Conservation (phyloP, 2,113 vertebrate species). For the Chitala chitala region DNA sequence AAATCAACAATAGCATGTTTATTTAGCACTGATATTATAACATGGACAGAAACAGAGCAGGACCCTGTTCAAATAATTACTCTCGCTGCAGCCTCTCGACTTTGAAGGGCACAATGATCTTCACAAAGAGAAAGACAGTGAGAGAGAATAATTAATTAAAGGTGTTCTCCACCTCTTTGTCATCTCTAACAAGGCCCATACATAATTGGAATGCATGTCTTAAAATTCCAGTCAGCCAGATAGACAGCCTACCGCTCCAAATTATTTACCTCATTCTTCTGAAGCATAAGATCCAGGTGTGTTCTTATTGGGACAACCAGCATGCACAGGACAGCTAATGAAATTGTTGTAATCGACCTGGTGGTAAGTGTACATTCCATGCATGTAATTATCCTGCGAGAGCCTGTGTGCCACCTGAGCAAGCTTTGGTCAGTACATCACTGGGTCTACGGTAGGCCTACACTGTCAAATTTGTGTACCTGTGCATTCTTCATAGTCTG, state of each 20-base stretch:
- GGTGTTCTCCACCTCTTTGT: conserved; percentile 22
- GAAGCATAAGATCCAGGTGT: conserved; percentile 24
- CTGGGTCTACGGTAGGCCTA: no score
- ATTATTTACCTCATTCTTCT: conserved; percentile 18
- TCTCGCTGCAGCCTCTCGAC: conserved; percentile 2
- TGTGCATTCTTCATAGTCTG: no score
- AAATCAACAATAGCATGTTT: not conserved
- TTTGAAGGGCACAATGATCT: conserved; percentile 35
- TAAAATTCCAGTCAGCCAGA: conserved; percentile 41
- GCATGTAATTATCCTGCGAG: no score
- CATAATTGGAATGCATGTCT: conserved; percentile 47
- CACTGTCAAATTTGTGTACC: no score
- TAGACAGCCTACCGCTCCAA: conserved; percentile 36
- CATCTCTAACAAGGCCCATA: conserved; percentile 35
- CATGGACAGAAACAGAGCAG: conserved; percentile 8
- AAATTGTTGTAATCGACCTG: no score
- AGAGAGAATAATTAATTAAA: conserved; percentile 32
- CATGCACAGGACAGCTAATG: no score
- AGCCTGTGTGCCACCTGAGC: no score
- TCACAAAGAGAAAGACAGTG: no score
- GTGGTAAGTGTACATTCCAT: no score
- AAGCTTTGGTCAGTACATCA: no score
- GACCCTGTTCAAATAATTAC: conserved; percentile 11
- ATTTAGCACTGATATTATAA: not conserved
- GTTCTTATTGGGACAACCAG: conserved; percentile 37